These are phyloP conservation scores for Gallirallus australis DNA, from an alignment of 2,797 vertebrate genomes.

Conservation along the genomic window DNA sequence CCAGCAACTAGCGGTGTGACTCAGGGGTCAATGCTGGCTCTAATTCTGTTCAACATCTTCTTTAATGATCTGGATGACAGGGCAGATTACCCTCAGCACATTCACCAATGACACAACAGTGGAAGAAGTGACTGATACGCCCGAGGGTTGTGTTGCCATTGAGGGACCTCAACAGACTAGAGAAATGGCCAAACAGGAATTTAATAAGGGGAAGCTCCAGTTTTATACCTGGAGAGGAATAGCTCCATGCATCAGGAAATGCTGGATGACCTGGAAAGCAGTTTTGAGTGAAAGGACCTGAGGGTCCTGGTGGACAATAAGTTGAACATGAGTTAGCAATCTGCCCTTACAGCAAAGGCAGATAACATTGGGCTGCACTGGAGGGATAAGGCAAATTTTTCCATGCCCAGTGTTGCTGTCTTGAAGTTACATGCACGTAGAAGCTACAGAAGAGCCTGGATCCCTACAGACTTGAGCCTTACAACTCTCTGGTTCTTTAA, in stretches of 20 bases:
- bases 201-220: background rate
- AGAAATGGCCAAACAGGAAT: background rate
- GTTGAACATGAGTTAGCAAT: rapidly evolving
- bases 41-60: background rate
- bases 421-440: background rate
- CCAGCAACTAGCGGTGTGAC: background rate
- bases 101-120: background rate
- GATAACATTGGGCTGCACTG: background rate
- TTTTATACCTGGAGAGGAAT: background rate
- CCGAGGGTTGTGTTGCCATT: background rate
- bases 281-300: background rate
- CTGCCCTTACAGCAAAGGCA: background rate
- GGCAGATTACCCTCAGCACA: background rate
- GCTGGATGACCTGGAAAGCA: background rate
- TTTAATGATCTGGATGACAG: rapidly evolving
- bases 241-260: background rate
- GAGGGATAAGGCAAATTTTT: background rate
- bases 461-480: background rate
- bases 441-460: background rate
- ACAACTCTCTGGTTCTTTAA: background rate
- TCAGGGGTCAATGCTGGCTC: background rate
- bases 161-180: rapidly evolving
- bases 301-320: background rate
- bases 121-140: rapidly evolving
- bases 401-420: background rate